phyloP scores from a whole-genome alignment of 30 jellyfish, hydroid and myxozoan species.

The Phacellophora camtschatica region DNA sequence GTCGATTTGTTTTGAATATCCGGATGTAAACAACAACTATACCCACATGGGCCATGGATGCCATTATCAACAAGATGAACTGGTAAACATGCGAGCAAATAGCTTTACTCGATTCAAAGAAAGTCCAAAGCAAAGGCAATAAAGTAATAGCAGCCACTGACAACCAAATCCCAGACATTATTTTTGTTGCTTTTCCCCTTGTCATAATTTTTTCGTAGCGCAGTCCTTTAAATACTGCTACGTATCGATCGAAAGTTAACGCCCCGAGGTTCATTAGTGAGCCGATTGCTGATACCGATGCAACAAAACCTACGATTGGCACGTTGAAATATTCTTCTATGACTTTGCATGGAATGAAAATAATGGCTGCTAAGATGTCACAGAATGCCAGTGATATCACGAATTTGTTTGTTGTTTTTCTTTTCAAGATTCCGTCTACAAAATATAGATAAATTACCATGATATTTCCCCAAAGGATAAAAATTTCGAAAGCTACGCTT shows the following conservation, averaged over 20 bases:
- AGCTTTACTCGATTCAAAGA: neutral
- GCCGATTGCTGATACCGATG: constrained; percentile 46
- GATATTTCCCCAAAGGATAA: constrained; percentile 44
- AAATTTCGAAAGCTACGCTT: neutral
- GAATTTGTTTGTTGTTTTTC: constrained; percentile 33
- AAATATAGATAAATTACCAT: constrained; percentile 50
- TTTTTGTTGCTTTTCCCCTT: neutral
- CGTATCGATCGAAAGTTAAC: constrained; percentile 56
- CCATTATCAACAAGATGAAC: neutral
- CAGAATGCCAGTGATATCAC: constrained; percentile 60
- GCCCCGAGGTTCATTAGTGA: constrained; percentile 60
- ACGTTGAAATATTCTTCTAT: constrained; percentile 12
- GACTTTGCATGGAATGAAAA: constrained; percentile 54
- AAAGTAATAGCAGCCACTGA: neutral
- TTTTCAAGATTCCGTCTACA: constrained; percentile 9
- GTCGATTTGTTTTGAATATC: constrained; percentile 22
- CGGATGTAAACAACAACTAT: constrained; percentile 19
- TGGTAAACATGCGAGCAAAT: constrained; percentile 38
- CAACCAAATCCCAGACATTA: constrained; percentile 42
- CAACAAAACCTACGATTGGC: constrained; percentile 42
- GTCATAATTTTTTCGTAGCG: constrained; percentile 54
- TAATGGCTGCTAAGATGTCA: constrained; percentile 40
- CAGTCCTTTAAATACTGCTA: constrained; percentile 46
- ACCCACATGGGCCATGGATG: neutral
- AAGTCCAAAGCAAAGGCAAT: constrained; percentile 52